A percentile compares a stretch with the other conserved stretches of the same genome.
phyloP scores from a whole-genome alignment of 2,113 vertebrate species.

The Thalassoma bifasciatum region DNA sequence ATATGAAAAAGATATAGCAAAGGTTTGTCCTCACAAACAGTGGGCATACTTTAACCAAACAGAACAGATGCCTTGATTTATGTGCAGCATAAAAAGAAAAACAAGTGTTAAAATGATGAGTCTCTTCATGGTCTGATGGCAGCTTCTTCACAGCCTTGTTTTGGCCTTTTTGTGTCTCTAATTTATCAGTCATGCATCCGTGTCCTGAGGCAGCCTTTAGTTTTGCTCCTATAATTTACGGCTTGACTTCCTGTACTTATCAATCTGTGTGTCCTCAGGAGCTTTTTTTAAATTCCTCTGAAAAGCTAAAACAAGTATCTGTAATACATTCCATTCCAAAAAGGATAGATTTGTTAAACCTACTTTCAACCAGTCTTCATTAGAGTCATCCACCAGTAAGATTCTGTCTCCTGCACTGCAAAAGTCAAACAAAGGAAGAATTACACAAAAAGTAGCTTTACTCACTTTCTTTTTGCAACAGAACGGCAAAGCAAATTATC shows the following conservation, averaged over 20 bases:
- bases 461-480: no score
- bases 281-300: no score
- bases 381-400: conserved; percentile 92
- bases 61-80: conserved; percentile 53
- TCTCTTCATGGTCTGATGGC: conserved; percentile 54
- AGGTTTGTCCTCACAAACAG: not conserved
- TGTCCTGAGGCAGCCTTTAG: conserved; percentile 31
- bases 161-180: conserved; percentile 41
- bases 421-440: conserved; percentile 17
- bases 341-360: conserved; percentile 3
- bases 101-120: conserved; percentile 51
- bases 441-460: not conserved
- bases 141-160: conserved; percentile 14
- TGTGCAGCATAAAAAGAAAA: conserved; percentile 41
- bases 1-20: not conserved
- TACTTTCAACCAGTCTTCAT: conserved; percentile 99
- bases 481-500: no score
- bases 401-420: conserved; percentile 94
- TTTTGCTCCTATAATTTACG: conserved; percentile 41
- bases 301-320: no score
- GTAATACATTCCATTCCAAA: not conserved
- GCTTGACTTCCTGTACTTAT: conserved; percentile 49
- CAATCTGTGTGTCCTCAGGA: conserved; percentile 19
- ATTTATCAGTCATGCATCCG: conserved; percentile 49
- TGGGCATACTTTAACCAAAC: conserved; percentile 8